Base-by-base conservation (phyloP, 1,140 invertebrate species). In the Proctacanthus coquilletti region DNA sequence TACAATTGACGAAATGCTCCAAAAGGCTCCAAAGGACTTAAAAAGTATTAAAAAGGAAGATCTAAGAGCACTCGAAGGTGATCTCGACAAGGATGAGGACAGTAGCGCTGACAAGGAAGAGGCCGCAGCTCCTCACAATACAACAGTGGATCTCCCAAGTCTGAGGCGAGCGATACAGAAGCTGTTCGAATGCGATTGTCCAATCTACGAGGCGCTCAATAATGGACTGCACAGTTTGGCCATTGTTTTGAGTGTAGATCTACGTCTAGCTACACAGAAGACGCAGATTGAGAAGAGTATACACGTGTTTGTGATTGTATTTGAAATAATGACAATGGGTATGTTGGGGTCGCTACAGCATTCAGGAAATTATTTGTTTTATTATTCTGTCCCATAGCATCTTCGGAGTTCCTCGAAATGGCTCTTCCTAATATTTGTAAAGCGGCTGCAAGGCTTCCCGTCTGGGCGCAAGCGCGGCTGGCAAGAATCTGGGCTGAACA, bases 221-320 rank as follows among this genome's bases (percentile, higher is more conserved):
- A 80, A 77, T 54, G 82, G 84, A 18, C 62, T 91, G 31, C 72
- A 75, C 32, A 75, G 74, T 8, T 62, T 89, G 36, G 76, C 79
- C 1, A 74, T 75, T 45, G 74, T 70, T 45, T 64, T 87, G 40
- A 74, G 78, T 50, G 71, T 84, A 59, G 79, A 87, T 50, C 60
- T 88, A 35, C 65, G 75, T 50, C 68, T 77, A 47, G 44, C 68
- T 49, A 62, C 66, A 64, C 44, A 60, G 69, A 61, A 54, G 53
- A 46, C 48, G 64, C 49, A 43, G 50, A 63, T 47, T 49, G 69
- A 72, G 18, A 67, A 72, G 42, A 58, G 69, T 2, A 64, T 80
- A 3, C 85, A 88, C 51, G 79, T 84, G 27, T 79, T 92, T 47
- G 65, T 91, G 17, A 87, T 92, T 42, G 76, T 88, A 13, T 83